Evolutionary conservation across 2,888 invertebrate species (phyloP), one percentile per base, ranked within the genome.

Genomic region (Dryadula phaetusa): DNA sequence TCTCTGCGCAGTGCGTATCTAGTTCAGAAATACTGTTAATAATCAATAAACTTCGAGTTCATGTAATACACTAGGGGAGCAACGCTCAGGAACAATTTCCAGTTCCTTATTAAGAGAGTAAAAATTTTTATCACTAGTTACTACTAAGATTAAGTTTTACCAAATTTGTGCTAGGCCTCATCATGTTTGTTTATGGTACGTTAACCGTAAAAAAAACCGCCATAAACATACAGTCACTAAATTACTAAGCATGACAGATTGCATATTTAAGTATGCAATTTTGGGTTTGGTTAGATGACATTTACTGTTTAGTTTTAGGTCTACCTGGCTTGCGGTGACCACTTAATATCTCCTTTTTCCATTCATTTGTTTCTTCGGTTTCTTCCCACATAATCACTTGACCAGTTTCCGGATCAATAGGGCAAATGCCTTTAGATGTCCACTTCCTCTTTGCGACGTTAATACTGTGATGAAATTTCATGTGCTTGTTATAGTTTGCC

Each of bases 401-500:
- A 28, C 52, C 28, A 5, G 28, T 52, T 10, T 16, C 2, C 8
- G 52, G 52, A 5, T 52, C 28, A 52, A 52, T 52, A 2, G 52
- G 52, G 10, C 52, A 52, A 16, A 52, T 28, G 5, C 52, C 52
- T 28, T 28, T 52, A 4, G 28, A 2, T 10, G 52, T 52, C 28
- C 52, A 28, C 28, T 32, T 28, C 8, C 52, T 28, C 16, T 52
- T 52, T 16, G 52, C 52, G 52, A 32, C 8, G 4, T n/a, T 32
- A 10, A 28, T 52, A 32, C 32, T 20, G 16, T 52, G 52, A 10
- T 10, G 52, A 28, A 8, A 3, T 16, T 16, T 16, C 52, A 52
- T 52, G 12, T 52, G 52, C 52, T n/a, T 52, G 28, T 28, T n/a
- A 10, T 52, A 52, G 28, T 52, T 52, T 52, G 52, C 28, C 52